Evolutionary conservation across 2,888 invertebrate species (phyloP).

Genomic region (Ophonus ardosiacus): DNA sequence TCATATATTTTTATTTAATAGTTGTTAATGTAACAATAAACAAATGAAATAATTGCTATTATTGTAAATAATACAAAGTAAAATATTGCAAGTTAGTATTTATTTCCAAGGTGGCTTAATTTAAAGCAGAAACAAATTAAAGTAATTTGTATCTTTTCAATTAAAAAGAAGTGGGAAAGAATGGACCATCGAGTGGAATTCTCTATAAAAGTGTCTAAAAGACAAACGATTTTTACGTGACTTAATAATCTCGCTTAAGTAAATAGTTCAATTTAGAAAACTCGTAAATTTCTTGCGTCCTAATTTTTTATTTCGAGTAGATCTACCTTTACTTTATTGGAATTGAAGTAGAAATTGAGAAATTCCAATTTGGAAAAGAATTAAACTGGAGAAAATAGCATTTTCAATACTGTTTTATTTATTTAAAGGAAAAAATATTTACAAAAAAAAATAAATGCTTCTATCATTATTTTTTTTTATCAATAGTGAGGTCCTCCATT

Average conservation of each 20-base stretch:
- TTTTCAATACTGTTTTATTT: background rate
- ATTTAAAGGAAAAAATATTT: background rate
- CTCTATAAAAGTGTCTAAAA: constrained; percentile 58
- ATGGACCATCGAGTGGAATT: constrained; percentile 26
- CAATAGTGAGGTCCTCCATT: too few species aligned
- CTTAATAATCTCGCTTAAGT: constrained; percentile 59
- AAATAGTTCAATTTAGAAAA: constrained; percentile 58
- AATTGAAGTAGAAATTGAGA: background rate
- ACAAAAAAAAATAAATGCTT: too few species aligned
- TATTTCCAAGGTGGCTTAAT: background rate
- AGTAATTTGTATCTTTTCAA: constrained; percentile 60
- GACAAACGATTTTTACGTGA: constrained; percentile 40
- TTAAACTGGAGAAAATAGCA: background rate
- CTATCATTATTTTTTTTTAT: too few species aligned
- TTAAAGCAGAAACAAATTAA: constrained; percentile 2
- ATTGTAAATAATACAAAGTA: background rate
- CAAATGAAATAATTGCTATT: background rate
- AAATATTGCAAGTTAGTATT: background rate
- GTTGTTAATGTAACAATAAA: background rate
- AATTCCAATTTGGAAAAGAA: background rate
- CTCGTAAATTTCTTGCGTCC: constrained; percentile 38
- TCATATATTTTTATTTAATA: background rate
- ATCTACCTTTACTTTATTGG: background rate
- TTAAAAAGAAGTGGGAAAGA: constrained; percentile 35
- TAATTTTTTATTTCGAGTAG: constrained; percentile 17